Percentiles rank a stretch among this genome's conserved stretches.
Conservation (phyloP, 2,113 vertebrate species). For the Pelmatolapia mariae region DNA sequence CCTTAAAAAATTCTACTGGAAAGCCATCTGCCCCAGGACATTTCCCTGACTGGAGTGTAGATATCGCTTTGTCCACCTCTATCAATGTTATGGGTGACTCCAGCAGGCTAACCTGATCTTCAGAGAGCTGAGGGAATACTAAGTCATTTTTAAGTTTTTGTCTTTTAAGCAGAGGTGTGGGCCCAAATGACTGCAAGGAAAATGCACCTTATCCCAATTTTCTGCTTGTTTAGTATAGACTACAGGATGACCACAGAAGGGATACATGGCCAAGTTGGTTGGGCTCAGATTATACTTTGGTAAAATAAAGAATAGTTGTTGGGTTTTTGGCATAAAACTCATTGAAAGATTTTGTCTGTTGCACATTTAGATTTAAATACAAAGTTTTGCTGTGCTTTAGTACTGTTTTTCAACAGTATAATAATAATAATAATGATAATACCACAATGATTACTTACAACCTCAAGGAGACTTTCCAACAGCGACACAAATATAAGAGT, state of each 20-base stretch:
- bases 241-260: neutral
- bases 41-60: too few relatives aligned
- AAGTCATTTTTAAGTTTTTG: too few relatives aligned
- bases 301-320: neutral
- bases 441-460: neutral
- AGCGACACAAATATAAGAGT: neutral
- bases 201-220: neutral
- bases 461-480: neutral
- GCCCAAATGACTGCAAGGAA: neutral
- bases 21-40: too few relatives aligned
- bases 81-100: too few relatives aligned
- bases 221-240: neutral
- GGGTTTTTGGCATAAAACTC: neutral
- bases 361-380: neutral
- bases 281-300: neutral
- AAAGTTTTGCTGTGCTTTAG: neutral
- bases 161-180: neutral
- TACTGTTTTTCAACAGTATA: accelerated
- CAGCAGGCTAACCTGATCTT: too few relatives aligned
- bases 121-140: too few relatives aligned
- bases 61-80: too few relatives aligned
- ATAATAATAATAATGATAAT: neutral
- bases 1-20: too few relatives aligned
- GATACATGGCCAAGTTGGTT: neutral
- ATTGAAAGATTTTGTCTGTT: neutral